phyloP scores from a whole-genome alignment of 2,113 vertebrate species.

The Pseudopodoces humilis region DNA sequence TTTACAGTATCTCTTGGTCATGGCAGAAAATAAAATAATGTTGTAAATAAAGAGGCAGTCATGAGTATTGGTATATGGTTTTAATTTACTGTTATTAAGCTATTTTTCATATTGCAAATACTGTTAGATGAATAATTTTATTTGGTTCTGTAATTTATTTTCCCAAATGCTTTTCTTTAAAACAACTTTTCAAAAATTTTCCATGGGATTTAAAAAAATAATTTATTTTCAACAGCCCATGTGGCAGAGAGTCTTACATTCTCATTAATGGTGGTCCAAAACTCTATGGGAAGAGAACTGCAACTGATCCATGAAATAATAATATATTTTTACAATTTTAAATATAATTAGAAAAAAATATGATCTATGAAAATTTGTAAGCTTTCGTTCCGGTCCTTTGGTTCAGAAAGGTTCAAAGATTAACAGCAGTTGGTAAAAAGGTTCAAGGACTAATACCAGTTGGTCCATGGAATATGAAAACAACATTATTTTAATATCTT shows the following conservation, averaged over 20 bases:
- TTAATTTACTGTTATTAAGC: background rate
- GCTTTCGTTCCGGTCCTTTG: background rate
- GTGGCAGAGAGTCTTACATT: background rate
- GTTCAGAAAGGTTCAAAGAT: background rate
- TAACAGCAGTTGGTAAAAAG: background rate
- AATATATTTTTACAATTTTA: background rate
- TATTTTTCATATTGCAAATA: background rate
- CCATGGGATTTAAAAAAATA: background rate
- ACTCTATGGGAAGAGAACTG: background rate
- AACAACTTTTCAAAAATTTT: background rate
- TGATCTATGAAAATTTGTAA: background rate
- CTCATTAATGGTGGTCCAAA: background rate
- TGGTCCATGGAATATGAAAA: background rate
- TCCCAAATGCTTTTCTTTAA: background rate
- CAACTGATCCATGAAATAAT: background rate
- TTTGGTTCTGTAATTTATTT: background rate
- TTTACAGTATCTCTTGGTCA: background rate
- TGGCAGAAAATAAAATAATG: background rate
- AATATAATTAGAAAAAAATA: background rate
- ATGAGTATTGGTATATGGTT: fast-evolving
- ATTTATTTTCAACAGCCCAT: background rate
- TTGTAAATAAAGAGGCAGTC: background rate
- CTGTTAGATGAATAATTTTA: background rate
- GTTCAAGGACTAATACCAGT: background rate
- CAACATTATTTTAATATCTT: background rate